Percentiles rank a stretch among this genome's conserved stretches.
Conservation (phyloP, 2,888 invertebrate species). For the Azorinus chamasolen region DNA sequence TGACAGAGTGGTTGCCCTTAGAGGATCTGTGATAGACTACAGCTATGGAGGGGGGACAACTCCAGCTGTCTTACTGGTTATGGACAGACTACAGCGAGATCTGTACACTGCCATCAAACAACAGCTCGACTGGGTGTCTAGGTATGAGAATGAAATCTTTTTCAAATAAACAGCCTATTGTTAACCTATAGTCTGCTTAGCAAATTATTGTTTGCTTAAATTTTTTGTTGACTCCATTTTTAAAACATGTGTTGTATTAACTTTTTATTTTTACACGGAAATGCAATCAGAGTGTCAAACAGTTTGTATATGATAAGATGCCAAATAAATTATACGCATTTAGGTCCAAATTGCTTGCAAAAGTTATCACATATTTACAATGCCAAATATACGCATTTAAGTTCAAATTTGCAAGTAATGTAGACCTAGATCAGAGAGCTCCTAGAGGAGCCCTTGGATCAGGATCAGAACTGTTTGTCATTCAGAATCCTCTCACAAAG, state of each 20-base stretch:
- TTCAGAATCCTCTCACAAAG: too few relatives aligned
- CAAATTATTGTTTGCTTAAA: neutral
- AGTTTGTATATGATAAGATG: too few relatives aligned
- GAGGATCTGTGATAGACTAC: slow-evolving; percentile 94
- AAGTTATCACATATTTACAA: too few relatives aligned
- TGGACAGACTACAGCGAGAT: slow-evolving; percentile 91
- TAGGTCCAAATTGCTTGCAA: too few relatives aligned
- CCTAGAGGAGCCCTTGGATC: too few relatives aligned
- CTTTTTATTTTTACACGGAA: too few relatives aligned
- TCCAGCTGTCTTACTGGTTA: slow-evolving; percentile 93
- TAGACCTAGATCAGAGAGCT: too few relatives aligned
- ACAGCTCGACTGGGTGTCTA: slow-evolving; percentile 89
- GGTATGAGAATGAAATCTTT: slow-evolving; percentile 70
- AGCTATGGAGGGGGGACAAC: slow-evolving; percentile 89
- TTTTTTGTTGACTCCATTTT: neutral
- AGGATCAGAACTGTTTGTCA: too few relatives aligned
- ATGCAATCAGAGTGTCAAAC: too few relatives aligned
- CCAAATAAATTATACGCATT: too few relatives aligned
- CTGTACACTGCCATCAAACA: slow-evolving; percentile 92
- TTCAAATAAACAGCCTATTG: neutral
- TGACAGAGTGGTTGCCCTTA: slow-evolving; percentile 90
- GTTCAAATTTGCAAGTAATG: too few relatives aligned
- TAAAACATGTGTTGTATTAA: neutral
- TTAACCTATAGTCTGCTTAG: neutral
- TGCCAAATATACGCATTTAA: too few relatives aligned